Conservation (phyloP, 1,140 invertebrate genomes). For the Oncopeltus fasciatus region DNA sequence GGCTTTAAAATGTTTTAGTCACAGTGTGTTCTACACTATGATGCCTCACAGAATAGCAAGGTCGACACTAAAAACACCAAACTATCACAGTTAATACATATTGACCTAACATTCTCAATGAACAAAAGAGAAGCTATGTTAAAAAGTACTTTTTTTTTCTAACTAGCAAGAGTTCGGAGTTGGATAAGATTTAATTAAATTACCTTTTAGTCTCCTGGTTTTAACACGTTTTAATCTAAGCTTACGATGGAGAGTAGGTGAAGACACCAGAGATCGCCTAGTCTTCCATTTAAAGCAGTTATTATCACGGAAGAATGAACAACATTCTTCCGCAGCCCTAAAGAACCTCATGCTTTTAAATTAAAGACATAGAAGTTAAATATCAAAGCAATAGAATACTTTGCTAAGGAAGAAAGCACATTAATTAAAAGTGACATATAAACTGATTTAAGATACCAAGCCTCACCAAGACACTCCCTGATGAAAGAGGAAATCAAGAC, state of each 20-base stretch:
- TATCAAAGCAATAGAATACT: neutral
- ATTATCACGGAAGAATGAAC: neutral
- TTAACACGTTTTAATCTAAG: conserved; percentile 4
- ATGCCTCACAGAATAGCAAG: too few relatives aligned
- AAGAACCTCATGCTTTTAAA: neutral
- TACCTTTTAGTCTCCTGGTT: conserved; percentile 3
- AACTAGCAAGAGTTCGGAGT: too few relatives aligned
- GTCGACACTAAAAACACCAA: too few relatives aligned
- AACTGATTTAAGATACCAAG: neutral
- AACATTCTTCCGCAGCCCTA: neutral
- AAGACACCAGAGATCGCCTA: neutral
- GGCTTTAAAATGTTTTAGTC: too few relatives aligned
- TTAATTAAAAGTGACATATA: neutral
- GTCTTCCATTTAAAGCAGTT: neutral
- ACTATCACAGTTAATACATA: too few relatives aligned
- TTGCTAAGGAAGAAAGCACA: neutral
- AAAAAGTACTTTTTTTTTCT: too few relatives aligned
- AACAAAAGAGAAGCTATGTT: too few relatives aligned
- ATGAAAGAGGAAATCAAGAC: neutral
- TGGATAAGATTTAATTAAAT: neutral
- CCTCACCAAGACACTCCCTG: neutral
- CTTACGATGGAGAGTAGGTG: neutral
- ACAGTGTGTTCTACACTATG: too few relatives aligned
- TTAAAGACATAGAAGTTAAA: neutral
- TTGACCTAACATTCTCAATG: too few relatives aligned